Evolutionary conservation across 2,888 invertebrate species (phyloP).

Genomic region (Caprella mutica): DNA sequence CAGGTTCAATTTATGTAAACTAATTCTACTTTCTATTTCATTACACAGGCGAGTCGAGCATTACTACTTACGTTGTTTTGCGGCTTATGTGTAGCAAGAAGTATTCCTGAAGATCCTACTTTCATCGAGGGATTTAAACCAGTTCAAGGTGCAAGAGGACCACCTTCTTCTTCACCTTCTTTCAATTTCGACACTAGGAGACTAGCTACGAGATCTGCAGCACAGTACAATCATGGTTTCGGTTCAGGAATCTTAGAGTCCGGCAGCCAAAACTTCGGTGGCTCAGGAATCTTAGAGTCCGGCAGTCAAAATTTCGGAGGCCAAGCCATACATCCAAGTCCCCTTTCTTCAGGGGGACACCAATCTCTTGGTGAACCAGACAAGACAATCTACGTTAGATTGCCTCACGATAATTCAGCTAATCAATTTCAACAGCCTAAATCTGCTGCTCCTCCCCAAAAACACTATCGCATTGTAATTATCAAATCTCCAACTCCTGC

Average conservation of each 20-base stretch:
- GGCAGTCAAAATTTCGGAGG: not conserved
- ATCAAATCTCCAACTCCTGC: slow-evolving; percentile 76
- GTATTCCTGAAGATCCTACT: not conserved
- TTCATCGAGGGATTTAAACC: slow-evolving; percentile 9
- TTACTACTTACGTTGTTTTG: not conserved
- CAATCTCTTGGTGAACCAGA: slow-evolving; percentile 7
- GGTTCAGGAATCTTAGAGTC: not conserved
- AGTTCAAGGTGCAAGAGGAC: slow-evolving; percentile 9
- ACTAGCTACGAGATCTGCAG: not conserved
- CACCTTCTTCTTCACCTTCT: not conserved
- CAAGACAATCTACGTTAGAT: slow-evolving; percentile 83
- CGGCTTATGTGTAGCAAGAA: not conserved
- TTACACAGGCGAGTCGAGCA: slow-evolving; percentile 8
- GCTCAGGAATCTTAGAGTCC: not conserved
- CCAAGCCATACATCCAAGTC: not conserved
- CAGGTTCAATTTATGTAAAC: not conserved
- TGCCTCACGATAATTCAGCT: slow-evolving; percentile 62
- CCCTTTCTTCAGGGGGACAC: not conserved
- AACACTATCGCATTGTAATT: slow-evolving; percentile 74
- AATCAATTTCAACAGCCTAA: slow-evolving; percentile 48
- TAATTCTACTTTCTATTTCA: not conserved
- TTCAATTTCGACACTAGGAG: not conserved
- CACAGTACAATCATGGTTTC: not conserved
- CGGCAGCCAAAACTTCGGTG: not conserved
- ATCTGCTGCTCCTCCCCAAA: slow-evolving; percentile 63